These are phyloP conservation scores for Chiroxiphia lanceolata DNA, from an alignment of 2,797 vertebrate species.

Conservation along the genomic window DNA sequence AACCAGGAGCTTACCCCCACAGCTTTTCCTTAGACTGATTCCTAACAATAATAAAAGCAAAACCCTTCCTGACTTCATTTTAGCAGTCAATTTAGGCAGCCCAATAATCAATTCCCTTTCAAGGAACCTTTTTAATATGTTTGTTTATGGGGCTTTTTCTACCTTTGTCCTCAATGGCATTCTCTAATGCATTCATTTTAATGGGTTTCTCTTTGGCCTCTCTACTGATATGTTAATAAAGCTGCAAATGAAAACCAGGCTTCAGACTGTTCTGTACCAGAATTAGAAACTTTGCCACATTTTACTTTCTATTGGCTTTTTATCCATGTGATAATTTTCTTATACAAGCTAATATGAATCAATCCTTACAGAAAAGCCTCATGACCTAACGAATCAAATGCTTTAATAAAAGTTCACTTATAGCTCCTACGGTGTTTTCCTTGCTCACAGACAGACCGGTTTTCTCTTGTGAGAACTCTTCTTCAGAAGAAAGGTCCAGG, in stretches of 20 bases:
- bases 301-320: neutral
- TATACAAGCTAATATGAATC: neutral
- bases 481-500: neutral
- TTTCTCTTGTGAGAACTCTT: neutral
- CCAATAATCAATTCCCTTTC: neutral
- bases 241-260: neutral
- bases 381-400: neutral
- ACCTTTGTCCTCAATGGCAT: neutral
- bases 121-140: neutral
- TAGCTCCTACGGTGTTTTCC: neutral
- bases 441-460: neutral
- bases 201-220: neutral
- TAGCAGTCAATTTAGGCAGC: neutral
- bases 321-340: neutral
- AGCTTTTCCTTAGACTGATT: neutral
- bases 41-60: neutral
- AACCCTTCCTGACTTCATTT: neutral
- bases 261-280: neutral
- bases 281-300: neutral
- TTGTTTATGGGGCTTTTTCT: neutral
- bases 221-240: neutral
- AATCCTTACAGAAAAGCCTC: neutral
- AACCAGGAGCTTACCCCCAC: neutral
- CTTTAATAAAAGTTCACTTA: neutral
- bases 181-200: neutral